Conservation (phyloP, 2,888 invertebrate genomes). For the Caenorhabditis sp. region DNA sequence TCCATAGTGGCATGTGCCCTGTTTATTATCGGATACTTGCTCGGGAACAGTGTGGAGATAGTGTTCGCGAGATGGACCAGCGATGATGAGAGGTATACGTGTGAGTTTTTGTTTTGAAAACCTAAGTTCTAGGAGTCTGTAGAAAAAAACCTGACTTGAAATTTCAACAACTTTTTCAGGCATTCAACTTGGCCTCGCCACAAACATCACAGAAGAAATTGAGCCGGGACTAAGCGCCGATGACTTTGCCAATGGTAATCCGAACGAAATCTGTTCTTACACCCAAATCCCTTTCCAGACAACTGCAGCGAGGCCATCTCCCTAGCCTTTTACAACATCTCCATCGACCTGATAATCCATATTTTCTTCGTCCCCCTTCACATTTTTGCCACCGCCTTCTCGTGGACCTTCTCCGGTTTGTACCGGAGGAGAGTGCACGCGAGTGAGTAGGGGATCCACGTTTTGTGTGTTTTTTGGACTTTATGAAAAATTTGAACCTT, state of each 20-base stretch:
- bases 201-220: no score
- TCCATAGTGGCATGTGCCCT: conserved; percentile 33
- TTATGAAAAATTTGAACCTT: not conserved
- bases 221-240: not conserved
- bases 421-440: conserved; percentile 11
- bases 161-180: not conserved
- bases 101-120: conserved; percentile 33
- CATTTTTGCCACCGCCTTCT: conserved; percentile 41
- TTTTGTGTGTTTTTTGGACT: not conserved
- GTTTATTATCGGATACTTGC: conserved; percentile 38
- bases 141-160: not conserved
- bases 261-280: no score
- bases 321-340: conserved; percentile 1
- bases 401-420: conserved; percentile 46
- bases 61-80: conserved; percentile 15
- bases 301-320: conserved; percentile 18
- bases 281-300: not conserved
- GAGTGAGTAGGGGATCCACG: not conserved
- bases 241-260: not conserved
- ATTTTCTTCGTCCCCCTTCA: conserved; percentile 39
- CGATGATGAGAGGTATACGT: not conserved
- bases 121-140: no score
- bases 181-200: no score
- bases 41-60: conserved; percentile 39
- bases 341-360: conserved; percentile 38